A percentile compares a stretch with the other conserved stretches of the same genome.
phyloP scores from a whole-genome alignment of 2,797 vertebrate genomes.

The Columba guinea region DNA sequence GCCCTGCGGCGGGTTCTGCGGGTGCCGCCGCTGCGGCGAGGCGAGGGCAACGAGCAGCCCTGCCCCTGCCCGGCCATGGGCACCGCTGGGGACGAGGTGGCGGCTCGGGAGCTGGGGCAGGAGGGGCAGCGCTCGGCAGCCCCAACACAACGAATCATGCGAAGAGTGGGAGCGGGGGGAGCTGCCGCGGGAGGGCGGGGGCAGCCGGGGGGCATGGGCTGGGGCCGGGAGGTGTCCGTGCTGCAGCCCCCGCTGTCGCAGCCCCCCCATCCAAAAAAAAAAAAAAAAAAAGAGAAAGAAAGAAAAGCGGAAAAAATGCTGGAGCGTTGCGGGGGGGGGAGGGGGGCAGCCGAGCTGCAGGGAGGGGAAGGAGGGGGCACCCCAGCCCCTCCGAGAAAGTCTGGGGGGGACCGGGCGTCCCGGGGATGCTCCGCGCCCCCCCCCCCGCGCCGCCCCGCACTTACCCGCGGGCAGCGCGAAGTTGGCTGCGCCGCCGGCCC shows the following conservation, averaged over 20 bases:
- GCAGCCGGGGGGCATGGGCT: too few species aligned
- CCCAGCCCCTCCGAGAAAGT: not conserved
- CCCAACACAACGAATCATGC: not conserved
- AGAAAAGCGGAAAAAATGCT: not conserved
- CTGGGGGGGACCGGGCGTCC: not conserved
- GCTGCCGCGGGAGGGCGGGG: not conserved
- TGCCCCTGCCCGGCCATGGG: not conserved
- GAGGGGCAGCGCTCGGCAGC: not conserved
- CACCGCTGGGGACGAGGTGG: not conserved
- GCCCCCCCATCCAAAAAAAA: not conserved
- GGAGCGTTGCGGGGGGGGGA: not conserved
- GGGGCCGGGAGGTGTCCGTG: not conserved
- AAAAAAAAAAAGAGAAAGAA: not conserved
- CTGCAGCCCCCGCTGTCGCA: slow-evolving; percentile 29
- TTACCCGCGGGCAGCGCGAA: slow-evolving; percentile 35
- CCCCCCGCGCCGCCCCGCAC: not conserved
- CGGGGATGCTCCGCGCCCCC: not conserved
- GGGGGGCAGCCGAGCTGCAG: not conserved
- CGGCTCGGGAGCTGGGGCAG: not conserved
- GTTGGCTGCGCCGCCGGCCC: not conserved
- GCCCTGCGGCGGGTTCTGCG: slow-evolving; percentile 42
- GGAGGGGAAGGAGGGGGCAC: too few species aligned
- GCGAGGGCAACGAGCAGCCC: not conserved
- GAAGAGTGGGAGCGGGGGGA: not conserved
- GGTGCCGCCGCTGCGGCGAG: slow-evolving; percentile 32